These are phyloP conservation scores for Stegodyphus mimosarum DNA, from an alignment of 1,140 invertebrate species.

Conservation along the genomic window DNA sequence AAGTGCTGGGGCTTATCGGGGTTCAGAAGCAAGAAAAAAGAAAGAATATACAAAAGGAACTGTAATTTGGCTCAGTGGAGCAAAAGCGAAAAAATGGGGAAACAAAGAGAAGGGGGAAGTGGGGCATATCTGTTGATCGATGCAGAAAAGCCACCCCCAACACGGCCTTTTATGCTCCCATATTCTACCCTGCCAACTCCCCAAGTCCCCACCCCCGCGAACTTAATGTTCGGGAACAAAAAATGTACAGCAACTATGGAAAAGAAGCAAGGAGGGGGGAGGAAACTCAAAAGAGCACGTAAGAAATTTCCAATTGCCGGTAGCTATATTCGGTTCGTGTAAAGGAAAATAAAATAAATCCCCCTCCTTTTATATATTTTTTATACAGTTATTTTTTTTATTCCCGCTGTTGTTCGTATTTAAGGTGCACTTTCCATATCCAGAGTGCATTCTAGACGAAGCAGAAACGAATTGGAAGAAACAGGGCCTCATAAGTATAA, in stretches of 20 bases:
- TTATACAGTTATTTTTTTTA: not conserved
- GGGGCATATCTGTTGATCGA: slow-evolving; percentile 53
- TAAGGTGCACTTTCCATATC: slow-evolving; percentile 60
- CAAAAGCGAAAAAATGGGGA: slow-evolving; percentile 16
- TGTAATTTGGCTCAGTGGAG: slow-evolving; percentile 50
- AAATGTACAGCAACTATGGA: not conserved
- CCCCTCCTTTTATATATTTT: not conserved
- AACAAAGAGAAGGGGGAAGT: slow-evolving; percentile 36
- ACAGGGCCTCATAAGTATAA: slow-evolving; percentile 58
- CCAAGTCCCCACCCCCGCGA: not conserved
- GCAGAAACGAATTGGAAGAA: slow-evolving; percentile 55
- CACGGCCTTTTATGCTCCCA: slow-evolving; percentile 40
- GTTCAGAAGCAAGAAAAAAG: not conserved
- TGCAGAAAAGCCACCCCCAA: slow-evolving; percentile 54
- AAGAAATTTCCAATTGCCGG: slow-evolving; percentile 53
- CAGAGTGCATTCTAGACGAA: slow-evolving; percentile 42
- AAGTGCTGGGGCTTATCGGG: slow-evolving; percentile 33
- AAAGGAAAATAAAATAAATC: slow-evolving; percentile 44
- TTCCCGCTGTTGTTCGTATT: slow-evolving; percentile 39
- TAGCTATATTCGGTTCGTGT: slow-evolving; percentile 28
- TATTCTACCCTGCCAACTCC: slow-evolving; percentile 23
- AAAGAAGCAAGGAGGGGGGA: slow-evolving; percentile 16
- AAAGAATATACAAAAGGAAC: slow-evolving; percentile 4
- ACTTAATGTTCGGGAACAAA: slow-evolving; percentile 40
- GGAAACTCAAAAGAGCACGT: slow-evolving; percentile 35